phyloP scores from a whole-genome alignment of 2,888 invertebrate species.

The Eupeodes latifasciatus region DNA sequence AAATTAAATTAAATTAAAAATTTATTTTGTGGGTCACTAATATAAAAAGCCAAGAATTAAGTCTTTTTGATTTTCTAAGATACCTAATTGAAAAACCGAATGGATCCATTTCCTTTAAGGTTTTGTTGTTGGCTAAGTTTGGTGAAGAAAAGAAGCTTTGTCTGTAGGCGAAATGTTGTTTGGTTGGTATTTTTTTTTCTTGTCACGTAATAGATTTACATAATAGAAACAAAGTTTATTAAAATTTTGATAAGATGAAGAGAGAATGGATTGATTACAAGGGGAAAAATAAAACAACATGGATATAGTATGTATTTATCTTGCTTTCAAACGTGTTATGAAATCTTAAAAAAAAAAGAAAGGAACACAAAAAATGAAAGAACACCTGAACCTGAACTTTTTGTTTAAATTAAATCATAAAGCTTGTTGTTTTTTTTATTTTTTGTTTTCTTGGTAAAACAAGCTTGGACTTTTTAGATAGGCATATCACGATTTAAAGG shows the following conservation, averaged over 20 bases:
- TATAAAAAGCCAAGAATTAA: too few species aligned
- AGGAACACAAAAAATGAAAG: not conserved
- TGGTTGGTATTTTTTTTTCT: not conserved
- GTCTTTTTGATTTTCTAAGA: too few species aligned
- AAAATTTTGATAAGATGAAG: conserved; percentile 13
- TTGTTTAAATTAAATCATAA: not conserved
- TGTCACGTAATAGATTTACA: conserved; percentile 23
- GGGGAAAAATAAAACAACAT: not conserved
- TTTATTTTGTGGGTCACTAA: too few species aligned
- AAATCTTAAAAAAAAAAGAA: not conserved
- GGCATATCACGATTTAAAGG: too few species aligned
- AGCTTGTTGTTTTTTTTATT: too few species aligned
- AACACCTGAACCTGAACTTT: not conserved
- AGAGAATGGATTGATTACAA: conserved; percentile 15
- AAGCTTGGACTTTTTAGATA: too few species aligned
- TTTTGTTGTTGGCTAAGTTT: not conserved
- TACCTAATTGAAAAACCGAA: too few species aligned
- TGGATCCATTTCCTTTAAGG: too few species aligned
- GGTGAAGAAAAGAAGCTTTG: not conserved
- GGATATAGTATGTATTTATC: not conserved
- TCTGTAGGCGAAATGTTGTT: not conserved
- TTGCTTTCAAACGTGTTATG: not conserved
- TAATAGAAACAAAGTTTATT: conserved; percentile 12
- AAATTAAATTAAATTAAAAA: too few species aligned
- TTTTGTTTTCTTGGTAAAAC: too few species aligned